Conservation (phyloP, 1,140 invertebrate species). For the Triops longicaudatus region DNA sequence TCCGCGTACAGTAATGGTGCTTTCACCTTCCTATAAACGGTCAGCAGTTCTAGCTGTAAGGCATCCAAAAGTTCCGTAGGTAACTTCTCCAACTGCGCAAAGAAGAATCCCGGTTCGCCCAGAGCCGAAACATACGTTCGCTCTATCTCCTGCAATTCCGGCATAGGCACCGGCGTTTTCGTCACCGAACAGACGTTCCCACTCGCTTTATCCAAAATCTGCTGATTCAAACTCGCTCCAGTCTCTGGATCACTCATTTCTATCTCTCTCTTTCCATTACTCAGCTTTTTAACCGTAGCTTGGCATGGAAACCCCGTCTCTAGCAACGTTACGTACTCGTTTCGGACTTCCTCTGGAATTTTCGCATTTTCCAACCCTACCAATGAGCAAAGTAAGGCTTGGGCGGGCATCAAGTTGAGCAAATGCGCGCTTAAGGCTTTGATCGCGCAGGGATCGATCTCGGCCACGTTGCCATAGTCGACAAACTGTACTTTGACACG, state of each 20-base stretch:
- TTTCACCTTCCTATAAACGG: background rate
- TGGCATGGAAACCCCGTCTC: background rate
- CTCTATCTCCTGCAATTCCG: slow-evolving; percentile 20
- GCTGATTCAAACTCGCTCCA: background rate
- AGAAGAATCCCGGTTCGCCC: slow-evolving; percentile 18
- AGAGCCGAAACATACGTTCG: background rate
- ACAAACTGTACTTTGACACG: slow-evolving; percentile 64
- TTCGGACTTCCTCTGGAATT: background rate
- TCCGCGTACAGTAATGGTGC: slow-evolving; percentile 27
- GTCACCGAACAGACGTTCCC: background rate
- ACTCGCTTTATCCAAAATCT: background rate
- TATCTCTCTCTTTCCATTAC: background rate
- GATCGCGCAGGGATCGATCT: slow-evolving; percentile 3
- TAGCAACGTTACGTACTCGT: background rate
- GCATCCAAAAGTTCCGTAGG: slow-evolving; percentile 16
- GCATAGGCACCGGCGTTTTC: background rate
- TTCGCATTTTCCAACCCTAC: background rate
- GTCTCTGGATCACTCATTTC: background rate
- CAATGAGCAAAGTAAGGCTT: background rate
- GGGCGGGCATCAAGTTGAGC: background rate
- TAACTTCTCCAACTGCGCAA: slow-evolving; percentile 24
- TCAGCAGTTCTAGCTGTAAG: slow-evolving; percentile 19
- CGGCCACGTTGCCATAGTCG: slow-evolving; percentile 63
- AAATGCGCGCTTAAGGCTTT: slow-evolving; percentile 11
- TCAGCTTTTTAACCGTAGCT: background rate